Conservation (phyloP, 1,140 invertebrate genomes). For the Heterodera schachtii region DNA sequence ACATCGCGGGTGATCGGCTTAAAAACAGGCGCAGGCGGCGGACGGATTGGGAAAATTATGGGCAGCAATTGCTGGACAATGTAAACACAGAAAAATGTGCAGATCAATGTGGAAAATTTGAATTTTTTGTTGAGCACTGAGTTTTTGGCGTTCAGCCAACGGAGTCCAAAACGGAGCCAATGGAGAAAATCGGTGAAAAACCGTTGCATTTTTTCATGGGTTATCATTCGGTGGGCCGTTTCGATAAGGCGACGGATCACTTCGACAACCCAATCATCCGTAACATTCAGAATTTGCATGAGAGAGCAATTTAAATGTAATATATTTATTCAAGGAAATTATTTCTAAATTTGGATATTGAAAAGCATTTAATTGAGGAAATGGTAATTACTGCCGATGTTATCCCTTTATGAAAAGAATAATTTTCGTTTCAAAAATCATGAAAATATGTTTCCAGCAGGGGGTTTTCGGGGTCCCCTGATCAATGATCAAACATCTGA, state of each 20-base stretch:
- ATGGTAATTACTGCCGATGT: too few species aligned
- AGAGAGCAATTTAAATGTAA: too few species aligned
- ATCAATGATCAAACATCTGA: too few species aligned
- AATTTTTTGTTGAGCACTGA: not conserved
- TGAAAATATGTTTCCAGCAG: too few species aligned
- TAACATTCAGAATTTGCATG: not conserved
- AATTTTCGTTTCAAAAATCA: too few species aligned
- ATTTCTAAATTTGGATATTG: too few species aligned
- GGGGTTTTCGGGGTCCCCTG: too few species aligned
- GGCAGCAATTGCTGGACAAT: not conserved
- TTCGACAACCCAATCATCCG: not conserved
- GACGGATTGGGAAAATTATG: not conserved
- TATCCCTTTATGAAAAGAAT: too few species aligned
- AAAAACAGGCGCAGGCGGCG: not conserved
- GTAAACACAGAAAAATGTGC: not conserved
- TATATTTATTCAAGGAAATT: too few species aligned
- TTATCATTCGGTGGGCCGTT: not conserved
- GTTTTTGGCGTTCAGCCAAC: not conserved
- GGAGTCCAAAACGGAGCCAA: too few species aligned
- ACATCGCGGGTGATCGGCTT: not conserved
- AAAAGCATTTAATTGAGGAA: too few species aligned
- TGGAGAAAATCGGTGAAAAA: not conserved
- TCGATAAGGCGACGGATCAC: not conserved
- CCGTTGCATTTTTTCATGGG: not conserved
- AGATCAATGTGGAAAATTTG: not conserved